Evolutionary conservation across 2,888 invertebrate genomes (phyloP), one percentile per base, ranked within the genome.

Genomic region (Heliconius sara): DNA sequence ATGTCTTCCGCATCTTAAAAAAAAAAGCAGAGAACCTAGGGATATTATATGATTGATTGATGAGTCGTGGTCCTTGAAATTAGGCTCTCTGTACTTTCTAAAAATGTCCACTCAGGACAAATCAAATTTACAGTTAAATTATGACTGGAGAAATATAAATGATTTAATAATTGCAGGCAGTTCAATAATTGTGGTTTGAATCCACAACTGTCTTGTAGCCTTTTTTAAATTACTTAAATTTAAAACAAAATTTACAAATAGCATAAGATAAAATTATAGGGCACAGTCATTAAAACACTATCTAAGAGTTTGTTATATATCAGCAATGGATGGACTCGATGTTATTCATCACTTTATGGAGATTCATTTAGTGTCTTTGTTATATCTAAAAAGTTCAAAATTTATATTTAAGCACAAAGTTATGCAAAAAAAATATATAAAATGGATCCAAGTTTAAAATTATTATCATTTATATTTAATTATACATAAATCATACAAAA

Each of bases 261-360:
- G 66, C 7, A 52, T 52, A 19, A 27, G 13, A 66, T 19, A 34
- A 30, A 22, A 22, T 66, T 22, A 66, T 66, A 19, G 19, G 22
- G 34, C 22, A 70, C 25, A 43, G 25, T 3, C 2, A 43, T 70
- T 68, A 43, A 68, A 68, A 22, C n/a, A 43, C 16, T 43, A 43
- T 70, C 25, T 68, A 68, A 68, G 12, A 68, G 25, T 70, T 43
- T 68, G 68, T 68, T 43, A 70, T 47, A 70, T 43, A 43, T 60
- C 57, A 43, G 70, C 70, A 70, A 70, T 70, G 70, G 43, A 70
- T 70, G 70, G 43, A 47, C 43, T 70, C 25, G 25, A 70, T 70
- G 70, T 43, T 70, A n/a, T 39, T 68, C 39, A 43, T 43, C 0
- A 70, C 25, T 43, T 70, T 70, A 43, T 43, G 43, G 70, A 70